A percentile compares a stretch with the other conserved stretches of the same genome.
phyloP scores from a whole-genome alignment of 2,113 vertebrate genomes.

The Cryptomyrus ogoouensis region DNA sequence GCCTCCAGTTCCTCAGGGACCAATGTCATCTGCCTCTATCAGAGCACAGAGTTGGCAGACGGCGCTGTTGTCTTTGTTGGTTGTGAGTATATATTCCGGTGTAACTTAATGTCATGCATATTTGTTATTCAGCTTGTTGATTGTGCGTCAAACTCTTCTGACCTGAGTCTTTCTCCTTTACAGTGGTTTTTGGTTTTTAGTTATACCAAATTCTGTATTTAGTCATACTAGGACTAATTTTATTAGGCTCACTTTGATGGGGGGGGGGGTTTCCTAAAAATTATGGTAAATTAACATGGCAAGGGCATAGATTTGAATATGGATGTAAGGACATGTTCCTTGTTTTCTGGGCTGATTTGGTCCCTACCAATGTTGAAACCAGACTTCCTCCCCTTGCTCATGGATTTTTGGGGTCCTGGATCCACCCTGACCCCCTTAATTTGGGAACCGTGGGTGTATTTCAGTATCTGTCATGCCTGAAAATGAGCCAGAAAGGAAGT shows the following conservation, averaged over 20 bases:
- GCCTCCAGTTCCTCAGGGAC: conserved; percentile 25
- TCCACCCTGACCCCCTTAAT: not conserved
- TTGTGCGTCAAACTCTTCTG: not conserved
- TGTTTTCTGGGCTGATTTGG: not conserved
- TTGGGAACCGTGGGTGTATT: not conserved
- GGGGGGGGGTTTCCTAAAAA: not conserved
- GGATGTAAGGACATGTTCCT: not conserved
- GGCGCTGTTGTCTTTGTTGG: conserved; percentile 59
- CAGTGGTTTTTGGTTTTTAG: not conserved
- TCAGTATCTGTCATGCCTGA: not conserved
- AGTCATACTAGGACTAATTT: not conserved
- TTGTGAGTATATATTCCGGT: conserved; percentile 52
- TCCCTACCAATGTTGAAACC: not conserved
- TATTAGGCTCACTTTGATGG: not conserved
- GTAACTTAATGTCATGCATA: not conserved
- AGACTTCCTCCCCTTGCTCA: not conserved
- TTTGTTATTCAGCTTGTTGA: not conserved
- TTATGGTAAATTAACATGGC: not conserved
- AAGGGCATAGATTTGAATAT: not conserved
- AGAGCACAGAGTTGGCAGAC: not conserved
- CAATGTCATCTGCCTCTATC: conserved; percentile 43
- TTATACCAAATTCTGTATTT: not conserved
- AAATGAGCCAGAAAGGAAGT: not conserved
- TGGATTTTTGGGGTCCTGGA: not conserved
- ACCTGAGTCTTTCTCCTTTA: not conserved